Evolutionary conservation across 2,888 invertebrate species (phyloP).

Genomic region (Nemotelus nigrinus): DNA sequence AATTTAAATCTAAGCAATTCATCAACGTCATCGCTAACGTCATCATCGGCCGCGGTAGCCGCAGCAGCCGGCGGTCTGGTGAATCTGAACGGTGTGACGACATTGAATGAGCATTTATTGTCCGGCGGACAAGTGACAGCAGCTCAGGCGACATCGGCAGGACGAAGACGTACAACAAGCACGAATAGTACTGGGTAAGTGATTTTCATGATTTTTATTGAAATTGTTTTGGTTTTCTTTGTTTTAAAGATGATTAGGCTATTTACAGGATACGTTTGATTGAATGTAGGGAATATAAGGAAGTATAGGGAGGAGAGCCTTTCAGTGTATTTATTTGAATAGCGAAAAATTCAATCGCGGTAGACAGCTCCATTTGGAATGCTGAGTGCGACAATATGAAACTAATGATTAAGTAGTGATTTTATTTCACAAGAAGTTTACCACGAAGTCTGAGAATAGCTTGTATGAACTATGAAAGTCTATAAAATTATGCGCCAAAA

Average conservation of each 20-base stretch:
- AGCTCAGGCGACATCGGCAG: slow-evolving; percentile 52
- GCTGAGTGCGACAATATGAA: neutral
- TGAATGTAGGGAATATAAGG: too few relatives aligned
- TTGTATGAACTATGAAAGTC: too few relatives aligned
- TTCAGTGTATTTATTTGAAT: neutral
- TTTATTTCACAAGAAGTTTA: too few relatives aligned
- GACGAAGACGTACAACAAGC: slow-evolving; percentile 63
- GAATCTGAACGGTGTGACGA: slow-evolving; percentile 13
- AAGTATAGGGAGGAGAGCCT: too few relatives aligned
- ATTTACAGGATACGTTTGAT: too few relatives aligned
- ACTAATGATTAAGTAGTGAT: too few relatives aligned
- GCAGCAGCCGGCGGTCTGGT: neutral
- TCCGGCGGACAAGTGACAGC: slow-evolving; percentile 36
- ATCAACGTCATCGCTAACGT: slow-evolving; percentile 36
- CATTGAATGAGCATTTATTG: slow-evolving; percentile 2
- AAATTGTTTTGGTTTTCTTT: slow-evolving; percentile 12
- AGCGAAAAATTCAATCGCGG: neutral
- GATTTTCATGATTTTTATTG: slow-evolving; percentile 28
- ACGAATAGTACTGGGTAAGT: slow-evolving; percentile 65
- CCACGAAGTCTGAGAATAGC: too few relatives aligned
- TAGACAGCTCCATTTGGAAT: slow-evolving; percentile 23
- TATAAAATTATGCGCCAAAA: too few relatives aligned
- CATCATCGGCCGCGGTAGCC: neutral
- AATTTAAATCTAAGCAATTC: slow-evolving; percentile 42
- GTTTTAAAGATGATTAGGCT: neutral